Conservation (phyloP, 2,888 invertebrate species). For the Zhengitettix transpicula region DNA sequence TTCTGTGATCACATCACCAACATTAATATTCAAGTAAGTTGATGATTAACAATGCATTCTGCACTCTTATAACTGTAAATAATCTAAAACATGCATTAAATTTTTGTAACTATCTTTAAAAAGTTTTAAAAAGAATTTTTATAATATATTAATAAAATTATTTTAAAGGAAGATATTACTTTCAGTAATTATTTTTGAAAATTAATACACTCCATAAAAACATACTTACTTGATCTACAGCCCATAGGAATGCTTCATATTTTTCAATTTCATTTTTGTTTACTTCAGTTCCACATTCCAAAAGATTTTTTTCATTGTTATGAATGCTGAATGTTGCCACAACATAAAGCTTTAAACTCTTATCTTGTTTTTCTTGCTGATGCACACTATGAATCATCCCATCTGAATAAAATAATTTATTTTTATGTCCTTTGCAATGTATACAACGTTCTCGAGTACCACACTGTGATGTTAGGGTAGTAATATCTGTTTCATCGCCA, state of each 20-base stretch:
- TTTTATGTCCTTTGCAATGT: slow-evolving; percentile 5
- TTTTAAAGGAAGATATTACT: neutral
- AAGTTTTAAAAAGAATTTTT: neutral
- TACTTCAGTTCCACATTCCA: slow-evolving; percentile 18
- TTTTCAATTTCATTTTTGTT: slow-evolving; percentile 20
- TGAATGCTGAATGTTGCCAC: slow-evolving; percentile 27
- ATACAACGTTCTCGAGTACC: slow-evolving; percentile 6
- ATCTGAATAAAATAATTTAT: slow-evolving; percentile 3
- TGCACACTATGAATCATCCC: slow-evolving; percentile 4
- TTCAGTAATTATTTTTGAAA: neutral
- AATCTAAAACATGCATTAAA: no score
- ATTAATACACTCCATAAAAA: neutral
- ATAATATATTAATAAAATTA: neutral
- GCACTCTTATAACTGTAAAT: no score
- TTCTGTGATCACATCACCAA: no score
- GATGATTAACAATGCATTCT: no score
- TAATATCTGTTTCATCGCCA: slow-evolving; percentile 10
- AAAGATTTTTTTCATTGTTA: slow-evolving; percentile 17
- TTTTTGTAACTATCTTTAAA: no score
- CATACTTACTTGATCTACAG: slow-evolving; percentile 22
- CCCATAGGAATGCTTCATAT: slow-evolving; percentile 26
- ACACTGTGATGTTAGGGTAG: slow-evolving; percentile 12
- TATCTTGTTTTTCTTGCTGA: neutral
- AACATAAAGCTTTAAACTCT: slow-evolving; percentile 18
- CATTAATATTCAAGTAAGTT: no score